These are phyloP conservation scores for Drosophila sordidapex DNA, from an alignment of 2,888 invertebrate genomes.

Conservation along the genomic window DNA sequence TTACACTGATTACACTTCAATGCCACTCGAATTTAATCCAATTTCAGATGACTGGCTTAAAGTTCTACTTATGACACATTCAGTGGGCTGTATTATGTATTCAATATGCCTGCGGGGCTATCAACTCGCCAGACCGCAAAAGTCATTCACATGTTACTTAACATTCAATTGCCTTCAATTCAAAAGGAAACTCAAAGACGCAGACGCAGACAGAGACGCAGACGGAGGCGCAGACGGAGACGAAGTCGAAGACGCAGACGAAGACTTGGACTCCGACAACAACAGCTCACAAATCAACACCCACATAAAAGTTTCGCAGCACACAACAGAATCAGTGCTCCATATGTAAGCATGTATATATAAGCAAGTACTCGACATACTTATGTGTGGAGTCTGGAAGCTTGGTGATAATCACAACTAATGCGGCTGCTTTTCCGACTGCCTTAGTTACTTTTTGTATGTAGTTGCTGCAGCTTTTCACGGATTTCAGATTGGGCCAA, in stretches of 20 bases:
- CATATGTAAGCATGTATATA: constrained; percentile 8
- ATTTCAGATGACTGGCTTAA: constrained; percentile 40
- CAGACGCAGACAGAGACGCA: not conserved
- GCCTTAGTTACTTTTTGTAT: constrained; percentile 57
- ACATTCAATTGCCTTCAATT: constrained; percentile 74
- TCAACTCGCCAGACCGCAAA: constrained; percentile 43
- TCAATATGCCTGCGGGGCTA: constrained; percentile 20
- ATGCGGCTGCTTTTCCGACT: constrained; percentile 64
- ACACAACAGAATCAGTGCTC: constrained; percentile 30
- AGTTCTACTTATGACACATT: constrained; percentile 52
- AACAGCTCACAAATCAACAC: constrained; percentile 74
- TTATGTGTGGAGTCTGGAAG: constrained; percentile 32
- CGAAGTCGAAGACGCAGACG: constrained; percentile 7
- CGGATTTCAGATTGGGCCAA: constrained; percentile 18
- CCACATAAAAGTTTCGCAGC: constrained; percentile 57
- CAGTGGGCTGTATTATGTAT: constrained; percentile 16
- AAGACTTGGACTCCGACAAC: constrained; percentile 21
- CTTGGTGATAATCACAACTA: constrained; percentile 73
- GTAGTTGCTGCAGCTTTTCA: constrained; percentile 32
- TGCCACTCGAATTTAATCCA: constrained; percentile 61
- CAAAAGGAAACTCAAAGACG: constrained; percentile 16
- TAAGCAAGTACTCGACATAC: constrained; percentile 3
- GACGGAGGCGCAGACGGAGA: constrained; percentile 2
- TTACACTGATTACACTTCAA: constrained; percentile 69
- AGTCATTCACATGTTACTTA: constrained; percentile 67